These are phyloP conservation scores for Camarhynchus parvulus DNA, from an alignment of 2,113 vertebrate genomes.

Conservation along the genomic window DNA sequence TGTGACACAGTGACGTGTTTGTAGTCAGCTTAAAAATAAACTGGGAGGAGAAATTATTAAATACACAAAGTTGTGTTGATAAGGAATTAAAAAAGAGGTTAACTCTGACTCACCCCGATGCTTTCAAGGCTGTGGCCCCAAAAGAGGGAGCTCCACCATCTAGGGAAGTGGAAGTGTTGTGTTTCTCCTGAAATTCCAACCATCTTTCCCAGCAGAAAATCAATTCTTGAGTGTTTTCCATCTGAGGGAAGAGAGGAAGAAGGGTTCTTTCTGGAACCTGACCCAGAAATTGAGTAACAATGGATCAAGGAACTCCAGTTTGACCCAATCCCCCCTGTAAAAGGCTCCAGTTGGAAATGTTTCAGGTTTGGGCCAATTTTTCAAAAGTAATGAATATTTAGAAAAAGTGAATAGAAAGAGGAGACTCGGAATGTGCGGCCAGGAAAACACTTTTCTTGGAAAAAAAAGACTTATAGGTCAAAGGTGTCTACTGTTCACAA, in stretches of 20 bases:
- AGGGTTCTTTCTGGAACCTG: constrained; percentile 67
- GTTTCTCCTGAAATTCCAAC: constrained; percentile 12
- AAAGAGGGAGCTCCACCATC: constrained; percentile 43
- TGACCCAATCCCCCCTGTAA: constrained; percentile 56
- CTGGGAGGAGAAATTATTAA: neutral
- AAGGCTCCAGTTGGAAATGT: constrained; percentile 16
- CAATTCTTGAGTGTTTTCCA: constrained; percentile 59
- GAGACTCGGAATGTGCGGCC: neutral
- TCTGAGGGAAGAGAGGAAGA: constrained; percentile 46
- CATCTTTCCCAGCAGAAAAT: constrained; percentile 50
- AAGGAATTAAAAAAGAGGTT: neutral
- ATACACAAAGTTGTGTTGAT: neutral
- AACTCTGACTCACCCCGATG: accelerated
- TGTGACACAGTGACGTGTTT: accelerated
- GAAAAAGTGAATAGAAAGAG: neutral
- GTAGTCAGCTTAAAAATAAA: neutral
- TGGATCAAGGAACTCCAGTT: constrained; percentile 61
- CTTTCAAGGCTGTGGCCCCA: neutral
- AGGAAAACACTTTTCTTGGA: constrained; percentile 34
- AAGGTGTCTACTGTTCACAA: constrained; percentile 1
- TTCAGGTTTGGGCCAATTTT: constrained; percentile 26
- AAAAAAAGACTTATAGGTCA: neutral
- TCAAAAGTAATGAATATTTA: constrained; percentile 32
- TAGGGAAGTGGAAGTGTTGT: neutral
- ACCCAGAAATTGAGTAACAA: constrained; percentile 68